Base-by-base conservation (phyloP, 1,140 invertebrate genomes). In the Heterodera schachtii region DNA sequence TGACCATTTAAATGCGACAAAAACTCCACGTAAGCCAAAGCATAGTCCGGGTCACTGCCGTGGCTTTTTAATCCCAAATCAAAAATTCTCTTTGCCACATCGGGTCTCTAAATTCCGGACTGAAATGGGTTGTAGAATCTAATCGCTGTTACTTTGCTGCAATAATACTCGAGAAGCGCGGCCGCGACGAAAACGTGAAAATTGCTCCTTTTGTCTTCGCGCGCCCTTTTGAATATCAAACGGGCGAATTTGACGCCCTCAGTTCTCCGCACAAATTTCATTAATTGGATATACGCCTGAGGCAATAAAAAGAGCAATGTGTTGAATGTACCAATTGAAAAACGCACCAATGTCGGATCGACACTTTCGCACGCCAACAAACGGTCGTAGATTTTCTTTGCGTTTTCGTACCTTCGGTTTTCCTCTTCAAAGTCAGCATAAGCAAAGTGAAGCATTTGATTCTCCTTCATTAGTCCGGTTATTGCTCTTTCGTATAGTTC, bases 401-500 rank as follows among this genome's bases (percentile, higher is more conserved):
- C 96, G 92, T 97, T 97, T 81, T 98, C 96, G 90, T 96, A 97
- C 89, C 97, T 96, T 86, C 98, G 93, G 71, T 96, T 92, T 47
- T 96, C 94, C 90, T 99, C 97, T 91, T 99, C 97, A 90, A 98
- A 99, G 91, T 99, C 98, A 1, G 97, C 96, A 90, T 98, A 97
- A 0, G 97, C 96, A 91, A 99, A 99, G 90, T 98, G 96, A 6
- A 99, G 90, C 21, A 99, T 91, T 91, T 96, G 95, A 90, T 95
- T 98, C 85, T 94, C 94, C 66, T 94, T 95, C 69, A 99, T 92
- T 3, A 96, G 92, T 43, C 90, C 90, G 16, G 91, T 92, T 1
- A 95, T 95, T 0, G 95, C 95, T 73, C 96, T 91, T 90, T 99
- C 97, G 89, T 97, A 96, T 86, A 99, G 95, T 43, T 94, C 94